phyloP scores from a whole-genome alignment of 2,888 invertebrate genomes.

The Tupiocoris notatus region DNA sequence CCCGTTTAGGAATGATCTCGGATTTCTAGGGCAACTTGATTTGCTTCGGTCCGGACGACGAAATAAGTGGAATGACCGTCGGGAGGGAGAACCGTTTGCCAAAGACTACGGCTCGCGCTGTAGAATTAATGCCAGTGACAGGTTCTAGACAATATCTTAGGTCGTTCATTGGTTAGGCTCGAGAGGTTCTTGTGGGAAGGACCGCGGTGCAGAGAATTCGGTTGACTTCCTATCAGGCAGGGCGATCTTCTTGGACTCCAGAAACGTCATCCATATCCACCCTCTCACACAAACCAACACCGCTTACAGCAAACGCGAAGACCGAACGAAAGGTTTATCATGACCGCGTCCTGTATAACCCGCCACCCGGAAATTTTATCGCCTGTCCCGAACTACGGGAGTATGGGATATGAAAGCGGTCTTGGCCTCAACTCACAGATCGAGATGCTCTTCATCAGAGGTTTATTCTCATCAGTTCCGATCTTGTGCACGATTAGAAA shows the following conservation, averaged over 20 bases:
- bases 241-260: background rate
- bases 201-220: background rate
- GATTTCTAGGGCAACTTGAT: conserved; percentile 2
- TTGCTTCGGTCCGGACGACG: conserved; percentile 13
- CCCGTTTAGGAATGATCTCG: background rate
- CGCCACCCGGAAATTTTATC: background rate
- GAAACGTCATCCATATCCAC: background rate
- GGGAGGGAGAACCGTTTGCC: conserved; percentile 7
- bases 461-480: background rate
- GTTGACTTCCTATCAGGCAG: background rate
- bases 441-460: background rate
- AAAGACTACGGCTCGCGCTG: background rate
- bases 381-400: background rate
- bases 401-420: background rate
- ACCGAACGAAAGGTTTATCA: background rate
- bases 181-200: background rate
- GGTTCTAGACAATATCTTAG: conserved; percentile 26
- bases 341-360: background rate
- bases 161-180: background rate
- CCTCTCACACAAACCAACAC: background rate
- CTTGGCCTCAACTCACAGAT: background rate
- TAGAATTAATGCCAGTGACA: conserved; percentile 15
- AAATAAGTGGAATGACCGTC: conserved; percentile 6
- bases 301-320: too few species aligned
- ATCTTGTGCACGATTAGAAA: background rate